Percentiles rank a stretch among this genome's conserved stretches.
Evolutionary conservation across 1,140 invertebrate genomes (phyloP).

Genomic region (Ceratosolen fusciceps): DNA sequence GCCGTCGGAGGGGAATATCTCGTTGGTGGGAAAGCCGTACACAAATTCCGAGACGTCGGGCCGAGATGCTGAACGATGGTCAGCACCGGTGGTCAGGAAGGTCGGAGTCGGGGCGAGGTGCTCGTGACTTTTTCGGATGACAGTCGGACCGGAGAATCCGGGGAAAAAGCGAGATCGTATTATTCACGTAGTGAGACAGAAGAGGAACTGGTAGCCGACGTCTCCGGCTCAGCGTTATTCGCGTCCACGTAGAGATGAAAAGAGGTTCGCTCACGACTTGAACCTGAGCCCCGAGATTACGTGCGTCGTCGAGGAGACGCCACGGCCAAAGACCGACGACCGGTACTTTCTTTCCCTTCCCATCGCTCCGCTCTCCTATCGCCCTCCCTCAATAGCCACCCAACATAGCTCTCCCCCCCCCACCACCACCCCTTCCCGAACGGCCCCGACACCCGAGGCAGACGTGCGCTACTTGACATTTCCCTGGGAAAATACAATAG

Average conservation of each 20-base stretch:
- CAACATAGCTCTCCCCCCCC: too few species aligned
- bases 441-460: too few species aligned
- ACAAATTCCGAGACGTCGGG: background rate
- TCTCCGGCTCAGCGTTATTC: background rate
- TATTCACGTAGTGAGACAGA: background rate
- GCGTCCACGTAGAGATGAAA: background rate
- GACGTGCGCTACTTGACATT: background rate
- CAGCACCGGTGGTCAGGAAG: too few species aligned
- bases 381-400: too few species aligned
- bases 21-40: background rate
- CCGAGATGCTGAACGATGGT: too few species aligned
- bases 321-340: background rate
- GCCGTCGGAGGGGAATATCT: background rate
- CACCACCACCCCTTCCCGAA: too few species aligned
- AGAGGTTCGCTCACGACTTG: background rate
- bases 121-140: slow-evolving; percentile 1
- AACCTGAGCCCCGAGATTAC: background rate
- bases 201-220: background rate
- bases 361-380: too few species aligned
- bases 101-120: too few species aligned
- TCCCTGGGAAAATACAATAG: background rate
- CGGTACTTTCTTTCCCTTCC: background rate
- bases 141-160: background rate
- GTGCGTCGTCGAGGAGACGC: background rate
- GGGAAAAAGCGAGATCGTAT: background rate